Percentiles rank a stretch among this genome's conserved stretches.
phyloP scores from a whole-genome alignment of 1,140 invertebrate genomes.

The Anthonomus grandis region DNA sequence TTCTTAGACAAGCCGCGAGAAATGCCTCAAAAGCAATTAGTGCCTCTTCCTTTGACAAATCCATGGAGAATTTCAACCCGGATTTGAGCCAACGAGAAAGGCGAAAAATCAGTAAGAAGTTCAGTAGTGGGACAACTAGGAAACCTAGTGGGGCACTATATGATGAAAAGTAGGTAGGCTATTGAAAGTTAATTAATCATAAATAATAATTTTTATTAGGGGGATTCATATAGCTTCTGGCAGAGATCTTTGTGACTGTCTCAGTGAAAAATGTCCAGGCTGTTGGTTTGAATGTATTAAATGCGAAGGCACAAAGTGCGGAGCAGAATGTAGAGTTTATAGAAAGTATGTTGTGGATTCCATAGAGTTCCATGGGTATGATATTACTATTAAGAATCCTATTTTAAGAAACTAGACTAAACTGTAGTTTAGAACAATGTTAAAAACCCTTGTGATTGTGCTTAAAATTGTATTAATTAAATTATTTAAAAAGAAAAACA shows the following conservation, averaged over 20 bases:
- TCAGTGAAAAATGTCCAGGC: constrained; percentile 65
- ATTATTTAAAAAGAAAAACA: too few relatives aligned
- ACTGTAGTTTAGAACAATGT: too few relatives aligned
- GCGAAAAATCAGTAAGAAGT: constrained; percentile 40
- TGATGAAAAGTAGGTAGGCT: constrained; percentile 32
- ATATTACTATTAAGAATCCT: constrained; percentile 44
- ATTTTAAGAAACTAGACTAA: too few relatives aligned
- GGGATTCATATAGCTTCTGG: constrained; percentile 51
- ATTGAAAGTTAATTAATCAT: neutral
- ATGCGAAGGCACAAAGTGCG: constrained; percentile 53
- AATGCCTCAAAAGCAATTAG: constrained; percentile 26
- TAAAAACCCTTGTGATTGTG: too few relatives aligned
- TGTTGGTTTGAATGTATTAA: constrained; percentile 78
- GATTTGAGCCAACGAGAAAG: constrained; percentile 42
- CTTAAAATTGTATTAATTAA: too few relatives aligned
- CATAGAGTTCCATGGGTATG: constrained; percentile 46
- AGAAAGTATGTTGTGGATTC: constrained; percentile 44
- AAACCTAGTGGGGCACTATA: constrained; percentile 38
- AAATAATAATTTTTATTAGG: constrained; percentile 8
- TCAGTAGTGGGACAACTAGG: constrained; percentile 31
- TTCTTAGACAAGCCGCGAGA: constrained; percentile 27
- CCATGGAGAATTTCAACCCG: constrained; percentile 45
- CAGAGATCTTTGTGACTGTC: constrained; percentile 75
- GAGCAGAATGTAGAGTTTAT: constrained; percentile 43
- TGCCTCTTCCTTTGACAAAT: constrained; percentile 32